These are phyloP conservation scores for Flabesymbios commensalis DNA, from an alignment of 2,888 invertebrate species.

Conservation along the genomic window DNA sequence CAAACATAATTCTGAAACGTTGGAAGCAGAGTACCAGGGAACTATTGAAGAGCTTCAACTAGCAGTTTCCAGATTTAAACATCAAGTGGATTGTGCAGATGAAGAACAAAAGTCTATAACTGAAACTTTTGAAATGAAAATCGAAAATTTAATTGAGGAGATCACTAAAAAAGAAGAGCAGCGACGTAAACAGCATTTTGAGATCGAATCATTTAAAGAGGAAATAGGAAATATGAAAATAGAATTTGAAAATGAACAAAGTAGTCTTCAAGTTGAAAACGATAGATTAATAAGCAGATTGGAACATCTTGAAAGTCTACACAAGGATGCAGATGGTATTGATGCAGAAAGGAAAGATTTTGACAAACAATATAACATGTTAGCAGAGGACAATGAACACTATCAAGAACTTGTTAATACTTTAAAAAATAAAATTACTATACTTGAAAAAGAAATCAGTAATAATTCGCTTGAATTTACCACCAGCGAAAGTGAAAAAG, in stretches of 20 bases:
- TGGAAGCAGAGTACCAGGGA: constrained; percentile 31
- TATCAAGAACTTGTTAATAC: constrained; percentile 32
- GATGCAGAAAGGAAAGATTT: constrained; percentile 33
- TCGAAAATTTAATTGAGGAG: not conserved
- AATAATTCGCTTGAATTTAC: too few relatives aligned
- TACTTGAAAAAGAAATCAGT: constrained; percentile 17
- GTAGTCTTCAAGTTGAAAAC: constrained; percentile 5
- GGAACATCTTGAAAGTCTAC: too few relatives aligned
- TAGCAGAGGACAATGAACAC: constrained; percentile 29
- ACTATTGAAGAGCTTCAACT: constrained; percentile 28
- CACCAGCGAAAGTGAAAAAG: too few relatives aligned
- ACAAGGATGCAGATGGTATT: too few relatives aligned
- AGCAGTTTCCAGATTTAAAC: constrained; percentile 17
- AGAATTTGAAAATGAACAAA: constrained; percentile 6
- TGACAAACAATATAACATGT: constrained; percentile 41
- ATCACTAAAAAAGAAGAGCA: not conserved
- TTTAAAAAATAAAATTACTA: constrained; percentile 7
- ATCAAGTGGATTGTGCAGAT: constrained; percentile 9
- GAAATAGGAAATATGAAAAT: not conserved
- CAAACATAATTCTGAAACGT: constrained; percentile 7
- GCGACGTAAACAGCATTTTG: not conserved
- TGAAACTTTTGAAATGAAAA: not conserved
- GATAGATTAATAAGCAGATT: too few relatives aligned
- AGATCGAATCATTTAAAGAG: not conserved
- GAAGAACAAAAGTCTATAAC: constrained; percentile 3